Conservation (phyloP, 92 coral and sea anemone genomes). For the Palythoa caribaeorum region DNA sequence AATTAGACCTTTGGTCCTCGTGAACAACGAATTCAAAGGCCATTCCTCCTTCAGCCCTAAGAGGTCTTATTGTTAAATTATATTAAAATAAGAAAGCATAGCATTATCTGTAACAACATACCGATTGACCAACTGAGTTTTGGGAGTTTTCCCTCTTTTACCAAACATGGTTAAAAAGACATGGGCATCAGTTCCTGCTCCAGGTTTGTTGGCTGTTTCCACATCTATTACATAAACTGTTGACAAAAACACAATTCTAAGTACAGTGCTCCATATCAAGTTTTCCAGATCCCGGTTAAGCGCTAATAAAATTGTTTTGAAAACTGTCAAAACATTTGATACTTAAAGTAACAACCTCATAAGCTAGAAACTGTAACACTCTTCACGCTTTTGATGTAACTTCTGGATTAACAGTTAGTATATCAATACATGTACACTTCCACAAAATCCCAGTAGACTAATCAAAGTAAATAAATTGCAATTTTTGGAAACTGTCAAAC, state of each 20-base stretch:
- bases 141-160: constrained; percentile 90
- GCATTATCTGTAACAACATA: constrained; percentile 3
- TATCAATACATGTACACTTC: no score
- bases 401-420: no score
- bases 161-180: constrained; percentile 95
- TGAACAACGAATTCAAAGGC: no score
- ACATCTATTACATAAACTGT: constrained; percentile 94
- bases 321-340: background rate
- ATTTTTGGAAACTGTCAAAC: no score
- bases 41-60: no score
- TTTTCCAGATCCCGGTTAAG: background rate
- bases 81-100: background rate
- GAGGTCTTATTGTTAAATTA: background rate
- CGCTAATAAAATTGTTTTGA: background rate
- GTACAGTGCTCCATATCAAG: background rate
- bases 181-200: constrained; percentile 99
- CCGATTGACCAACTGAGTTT: constrained; percentile 94
- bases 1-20: no score
- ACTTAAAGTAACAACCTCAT: no score
- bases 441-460: no score
- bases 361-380: no score
- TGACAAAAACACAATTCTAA: background rate
- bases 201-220: constrained; percentile 94
- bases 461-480: no score
- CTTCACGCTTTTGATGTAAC: no score